These are phyloP conservation scores for Lepisosteus oculatus DNA, from an alignment of 2,113 vertebrate genomes.

Conservation along the genomic window DNA sequence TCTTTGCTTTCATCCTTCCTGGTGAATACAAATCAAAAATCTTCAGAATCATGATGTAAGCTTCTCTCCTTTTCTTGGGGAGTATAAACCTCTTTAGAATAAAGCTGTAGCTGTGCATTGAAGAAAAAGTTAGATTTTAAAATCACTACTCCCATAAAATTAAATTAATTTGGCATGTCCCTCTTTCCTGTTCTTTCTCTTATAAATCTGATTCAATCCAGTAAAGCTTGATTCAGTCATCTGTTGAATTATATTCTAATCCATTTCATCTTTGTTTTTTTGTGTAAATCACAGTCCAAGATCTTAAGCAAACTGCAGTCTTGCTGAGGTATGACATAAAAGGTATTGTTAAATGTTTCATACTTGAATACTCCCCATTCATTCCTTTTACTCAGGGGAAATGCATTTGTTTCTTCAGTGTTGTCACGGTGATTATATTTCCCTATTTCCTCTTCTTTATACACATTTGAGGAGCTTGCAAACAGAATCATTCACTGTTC, in stretches of 20 bases:
- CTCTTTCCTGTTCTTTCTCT: slow-evolving; percentile 39
- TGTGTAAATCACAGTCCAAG: slow-evolving; percentile 55
- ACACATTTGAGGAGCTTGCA: slow-evolving; percentile 33
- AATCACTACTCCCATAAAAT: slow-evolving; percentile 24
- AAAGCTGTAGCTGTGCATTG: neutral
- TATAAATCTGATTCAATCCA: slow-evolving; percentile 65
- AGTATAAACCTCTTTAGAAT: too few species aligned
- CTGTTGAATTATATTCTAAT: slow-evolving; percentile 71
- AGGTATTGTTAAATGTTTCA: slow-evolving; percentile 58
- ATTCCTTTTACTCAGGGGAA: slow-evolving; percentile 45
- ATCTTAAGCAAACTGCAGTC: slow-evolving; percentile 54
- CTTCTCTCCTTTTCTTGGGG: too few species aligned
- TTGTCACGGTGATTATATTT: slow-evolving; percentile 59
- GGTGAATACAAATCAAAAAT: too few species aligned
- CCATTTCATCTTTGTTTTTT: slow-evolving; percentile 69
- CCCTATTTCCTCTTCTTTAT: slow-evolving; percentile 3
- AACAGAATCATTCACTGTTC: slow-evolving; percentile 43
- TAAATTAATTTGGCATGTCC: slow-evolving; percentile 63
- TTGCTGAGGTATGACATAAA: slow-evolving; percentile 72
- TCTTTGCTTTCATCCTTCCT: too few species aligned
- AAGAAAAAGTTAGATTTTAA: neutral
- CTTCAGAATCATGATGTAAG: too few species aligned
- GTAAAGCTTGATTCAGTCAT: slow-evolving; percentile 67
- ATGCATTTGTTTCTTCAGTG: slow-evolving; percentile 55
- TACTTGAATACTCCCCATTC: slow-evolving; percentile 45